Evolutionary conservation across 2,888 invertebrate genomes (phyloP).

Genomic region (Synergus laeviventris): DNA sequence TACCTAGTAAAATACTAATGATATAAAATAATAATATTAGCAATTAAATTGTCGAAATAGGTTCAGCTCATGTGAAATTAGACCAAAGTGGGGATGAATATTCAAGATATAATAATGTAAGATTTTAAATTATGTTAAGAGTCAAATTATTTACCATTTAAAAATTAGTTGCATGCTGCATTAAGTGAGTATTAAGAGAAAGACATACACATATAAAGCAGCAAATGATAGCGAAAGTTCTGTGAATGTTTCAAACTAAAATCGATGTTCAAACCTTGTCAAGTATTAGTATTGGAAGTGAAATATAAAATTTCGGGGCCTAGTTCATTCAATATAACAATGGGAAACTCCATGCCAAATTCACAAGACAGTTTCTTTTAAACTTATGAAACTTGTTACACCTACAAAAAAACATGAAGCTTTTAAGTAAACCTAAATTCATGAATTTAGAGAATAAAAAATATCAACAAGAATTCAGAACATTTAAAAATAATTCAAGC

Average conservation of each 20-base stretch:
- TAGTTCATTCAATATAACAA: too few relatives aligned
- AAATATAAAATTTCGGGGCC: background rate
- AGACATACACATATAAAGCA: conserved; percentile 74
- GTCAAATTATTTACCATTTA: conserved; percentile 21
- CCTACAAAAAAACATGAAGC: too few relatives aligned
- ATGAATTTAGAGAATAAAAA: too few relatives aligned
- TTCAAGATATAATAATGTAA: conserved; percentile 17
- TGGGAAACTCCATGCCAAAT: background rate
- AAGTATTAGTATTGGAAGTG: conserved; percentile 65
- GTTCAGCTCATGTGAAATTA: conserved; percentile 64
- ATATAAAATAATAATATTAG: conserved; percentile 36
- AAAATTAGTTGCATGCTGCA: conserved; percentile 48
- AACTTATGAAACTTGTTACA: too few relatives aligned
- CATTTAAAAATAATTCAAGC: too few relatives aligned
- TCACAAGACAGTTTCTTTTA: background rate
- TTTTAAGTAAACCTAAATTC: too few relatives aligned
- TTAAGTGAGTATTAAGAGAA: conserved; percentile 42
- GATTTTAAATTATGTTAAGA: background rate
- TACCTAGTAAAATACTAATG: conserved; percentile 22
- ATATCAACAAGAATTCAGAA: too few relatives aligned
- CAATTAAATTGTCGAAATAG: conserved; percentile 64
- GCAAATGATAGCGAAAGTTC: conserved; percentile 75
- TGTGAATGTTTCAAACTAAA: conserved; percentile 72
- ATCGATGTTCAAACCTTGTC: conserved; percentile 70
- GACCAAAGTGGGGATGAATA: conserved; percentile 63